phyloP scores from a whole-genome alignment of 2,797 vertebrate species.

The Craterocephalus amniculus region DNA sequence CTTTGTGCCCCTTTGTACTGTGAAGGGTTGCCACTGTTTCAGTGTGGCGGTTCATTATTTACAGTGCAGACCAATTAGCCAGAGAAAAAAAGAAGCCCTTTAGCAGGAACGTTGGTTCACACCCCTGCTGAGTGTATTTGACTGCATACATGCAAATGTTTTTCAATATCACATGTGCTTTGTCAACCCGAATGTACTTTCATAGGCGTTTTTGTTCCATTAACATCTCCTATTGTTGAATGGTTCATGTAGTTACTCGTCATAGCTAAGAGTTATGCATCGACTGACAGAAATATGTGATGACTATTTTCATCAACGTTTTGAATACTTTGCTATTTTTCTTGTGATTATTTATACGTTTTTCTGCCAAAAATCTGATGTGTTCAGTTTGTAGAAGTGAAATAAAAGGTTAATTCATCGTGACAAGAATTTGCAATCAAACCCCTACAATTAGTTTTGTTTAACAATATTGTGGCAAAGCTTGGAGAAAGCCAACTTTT shows the following conservation, averaged over 20 bases:
- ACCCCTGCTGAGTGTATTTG: slow-evolving; percentile 43
- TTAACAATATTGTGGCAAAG: too few relatives aligned
- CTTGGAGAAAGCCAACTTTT: too few relatives aligned
- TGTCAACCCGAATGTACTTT: background rate
- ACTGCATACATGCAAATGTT: background rate
- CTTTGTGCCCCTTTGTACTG: slow-evolving; percentile 8
- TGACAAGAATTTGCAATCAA: too few relatives aligned
- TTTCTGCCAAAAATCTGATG: background rate
- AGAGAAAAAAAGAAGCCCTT: slow-evolving; percentile 48
- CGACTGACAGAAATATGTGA: background rate
- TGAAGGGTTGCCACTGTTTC: background rate
- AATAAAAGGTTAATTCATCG: too few relatives aligned
- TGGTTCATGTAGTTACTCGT: background rate
- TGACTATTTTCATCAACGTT: background rate
- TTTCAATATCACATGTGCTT: slow-evolving; percentile 4
- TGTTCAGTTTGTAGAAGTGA: too few relatives aligned
- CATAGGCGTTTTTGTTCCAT: background rate
- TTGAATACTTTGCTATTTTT: too few relatives aligned
- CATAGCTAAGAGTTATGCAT: background rate
- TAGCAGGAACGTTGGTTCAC: slow-evolving; percentile 38
- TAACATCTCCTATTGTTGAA: background rate
- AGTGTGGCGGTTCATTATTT: slow-evolving; percentile 33
- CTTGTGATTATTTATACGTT: too few relatives aligned
- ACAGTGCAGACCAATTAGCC: slow-evolving; percentile 44
- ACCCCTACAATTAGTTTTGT: too few relatives aligned